These are phyloP conservation scores for Pristionchus mayeri DNA, from an alignment of 2,888 invertebrate genomes.

Conservation along the genomic window DNA sequence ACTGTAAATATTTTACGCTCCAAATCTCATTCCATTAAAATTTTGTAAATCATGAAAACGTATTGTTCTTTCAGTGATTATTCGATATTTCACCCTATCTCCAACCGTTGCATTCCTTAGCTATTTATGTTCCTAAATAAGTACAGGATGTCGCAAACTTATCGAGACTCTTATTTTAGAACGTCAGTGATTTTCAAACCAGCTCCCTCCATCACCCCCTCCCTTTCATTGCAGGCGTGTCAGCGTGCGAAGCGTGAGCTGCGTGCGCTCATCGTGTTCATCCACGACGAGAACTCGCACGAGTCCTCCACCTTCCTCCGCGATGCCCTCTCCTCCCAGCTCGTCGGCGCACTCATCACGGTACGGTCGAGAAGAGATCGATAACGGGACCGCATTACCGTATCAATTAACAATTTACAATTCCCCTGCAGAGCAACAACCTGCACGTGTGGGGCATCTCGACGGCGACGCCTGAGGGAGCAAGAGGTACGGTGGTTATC, in stretches of 20 bases:
- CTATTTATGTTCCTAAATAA: too few relatives aligned
- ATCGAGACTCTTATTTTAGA: too few relatives aligned
- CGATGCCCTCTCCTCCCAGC: constrained; percentile 23
- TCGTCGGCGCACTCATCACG: constrained; percentile 13
- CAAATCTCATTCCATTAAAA: too few relatives aligned
- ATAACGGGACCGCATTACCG: not conserved
- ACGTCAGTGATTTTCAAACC: too few relatives aligned
- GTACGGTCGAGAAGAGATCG: not conserved
- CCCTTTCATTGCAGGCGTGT: not conserved
- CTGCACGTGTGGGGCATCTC: constrained; percentile 53
- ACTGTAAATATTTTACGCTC: too few relatives aligned
- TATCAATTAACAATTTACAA: not conserved
- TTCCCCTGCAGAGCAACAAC: constrained; percentile 22
- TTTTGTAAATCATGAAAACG: too few relatives aligned
- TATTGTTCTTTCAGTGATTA: too few relatives aligned
- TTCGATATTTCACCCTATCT: too few relatives aligned
- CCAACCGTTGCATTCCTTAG: too few relatives aligned
- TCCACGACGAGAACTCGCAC: constrained; percentile 10
- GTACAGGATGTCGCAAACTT: too few relatives aligned
- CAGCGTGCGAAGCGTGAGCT: constrained; percentile 42
- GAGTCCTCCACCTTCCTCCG: constrained; percentile 33
- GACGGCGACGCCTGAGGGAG: constrained; percentile 50
- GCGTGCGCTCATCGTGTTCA: constrained; percentile 26
- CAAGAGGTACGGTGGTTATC: constrained; percentile 34
- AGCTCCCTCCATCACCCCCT: too few relatives aligned